A percentile compares a stretch with the other conserved stretches of the same genome.
phyloP scores from a whole-genome alignment of 2,797 vertebrate species.

The Atherinosoma microstoma region DNA sequence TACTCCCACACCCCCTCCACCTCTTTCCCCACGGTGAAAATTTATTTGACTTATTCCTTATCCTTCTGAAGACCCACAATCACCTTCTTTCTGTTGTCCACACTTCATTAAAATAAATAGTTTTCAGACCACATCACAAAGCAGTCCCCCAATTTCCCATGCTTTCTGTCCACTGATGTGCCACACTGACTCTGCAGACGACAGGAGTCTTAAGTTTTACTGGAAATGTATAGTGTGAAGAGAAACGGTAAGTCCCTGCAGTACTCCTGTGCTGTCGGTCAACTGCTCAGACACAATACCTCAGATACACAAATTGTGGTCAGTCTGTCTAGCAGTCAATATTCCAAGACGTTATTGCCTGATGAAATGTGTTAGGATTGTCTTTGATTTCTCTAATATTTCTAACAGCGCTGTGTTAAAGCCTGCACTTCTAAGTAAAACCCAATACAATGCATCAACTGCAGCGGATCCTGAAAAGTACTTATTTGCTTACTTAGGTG shows the following conservation, averaged over 20 bases:
- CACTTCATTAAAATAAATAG: background rate
- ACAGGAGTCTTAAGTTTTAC: background rate
- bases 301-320: background rate
- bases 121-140: background rate
- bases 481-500: background rate
- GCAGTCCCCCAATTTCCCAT: background rate
- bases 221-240: background rate
- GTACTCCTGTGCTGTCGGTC: background rate
- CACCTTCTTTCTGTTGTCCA: background rate
- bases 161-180: background rate
- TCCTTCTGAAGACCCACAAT: background rate
- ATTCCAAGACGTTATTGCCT: background rate
- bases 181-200: background rate
- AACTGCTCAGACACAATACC: background rate
- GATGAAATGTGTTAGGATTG: too few relatives aligned
- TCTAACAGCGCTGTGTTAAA: too few relatives aligned
- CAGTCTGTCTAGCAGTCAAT: background rate
- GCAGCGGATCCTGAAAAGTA: background rate
- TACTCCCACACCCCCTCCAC: background rate
- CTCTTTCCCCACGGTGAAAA: background rate
- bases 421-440: background rate
- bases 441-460: background rate
- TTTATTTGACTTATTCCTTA: background rate
- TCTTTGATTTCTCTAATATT: too few relatives aligned
- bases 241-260: background rate